phyloP scores from a whole-genome alignment of 1,140 invertebrate genomes.

The Fopius arisanus region DNA sequence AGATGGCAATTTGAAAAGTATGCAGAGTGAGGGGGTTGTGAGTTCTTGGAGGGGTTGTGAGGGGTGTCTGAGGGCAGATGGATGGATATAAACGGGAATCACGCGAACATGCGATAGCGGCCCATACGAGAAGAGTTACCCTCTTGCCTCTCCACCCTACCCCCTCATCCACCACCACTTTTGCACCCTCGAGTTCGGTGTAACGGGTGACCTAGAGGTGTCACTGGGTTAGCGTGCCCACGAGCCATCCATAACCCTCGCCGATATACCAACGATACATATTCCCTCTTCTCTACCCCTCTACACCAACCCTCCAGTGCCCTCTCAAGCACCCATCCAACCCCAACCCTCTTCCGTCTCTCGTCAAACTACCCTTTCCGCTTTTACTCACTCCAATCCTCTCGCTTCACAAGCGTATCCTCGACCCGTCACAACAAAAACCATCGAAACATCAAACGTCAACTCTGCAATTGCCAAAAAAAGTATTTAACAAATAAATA shows the following conservation, averaged over 20 bases:
- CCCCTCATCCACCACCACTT: not conserved
- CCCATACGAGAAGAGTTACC: constrained; percentile 12
- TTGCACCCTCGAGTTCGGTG: constrained; percentile 8
- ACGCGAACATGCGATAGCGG: constrained; percentile 31
- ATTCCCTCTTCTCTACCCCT: constrained; percentile 32
- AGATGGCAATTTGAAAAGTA: constrained; percentile 11
- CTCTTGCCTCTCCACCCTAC: not conserved
- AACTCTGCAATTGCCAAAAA: not conserved
- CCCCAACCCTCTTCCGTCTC: constrained; percentile 15
- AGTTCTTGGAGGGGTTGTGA: not conserved
- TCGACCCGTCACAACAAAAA: not conserved
- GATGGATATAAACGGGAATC: constrained; percentile 21
- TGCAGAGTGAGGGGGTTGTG: not conserved
- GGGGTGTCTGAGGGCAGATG: not conserved
- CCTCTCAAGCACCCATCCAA: not conserved
- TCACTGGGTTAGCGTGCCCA: constrained; percentile 59
- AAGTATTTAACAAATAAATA: not conserved
- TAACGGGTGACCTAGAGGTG: constrained; percentile 57
- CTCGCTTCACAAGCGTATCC: not conserved
- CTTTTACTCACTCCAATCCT: constrained; percentile 15
- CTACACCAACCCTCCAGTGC: not conserved
- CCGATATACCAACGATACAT: constrained; percentile 46
- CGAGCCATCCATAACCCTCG: constrained; percentile 53
- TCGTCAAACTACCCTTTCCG: not conserved
- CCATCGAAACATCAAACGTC: not conserved